A percentile compares a stretch with the other conserved stretches of the same genome.
phyloP scores from a whole-genome alignment of 2,797 vertebrate genomes.

The Anabacerthia variegaticeps region DNA sequence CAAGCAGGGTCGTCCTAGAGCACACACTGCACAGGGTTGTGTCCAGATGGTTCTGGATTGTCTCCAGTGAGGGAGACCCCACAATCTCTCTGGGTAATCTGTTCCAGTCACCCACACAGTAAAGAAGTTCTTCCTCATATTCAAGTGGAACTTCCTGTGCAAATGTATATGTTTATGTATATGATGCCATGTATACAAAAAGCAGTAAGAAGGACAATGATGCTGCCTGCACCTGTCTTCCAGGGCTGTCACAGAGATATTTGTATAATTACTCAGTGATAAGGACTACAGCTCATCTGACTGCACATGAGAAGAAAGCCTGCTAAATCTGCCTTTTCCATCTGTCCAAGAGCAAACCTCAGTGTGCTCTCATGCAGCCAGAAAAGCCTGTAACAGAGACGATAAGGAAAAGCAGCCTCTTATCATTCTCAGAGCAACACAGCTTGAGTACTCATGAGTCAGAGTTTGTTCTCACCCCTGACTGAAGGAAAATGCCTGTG shows the following conservation, averaged over 20 bases:
- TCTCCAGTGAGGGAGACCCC: background rate
- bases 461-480: background rate
- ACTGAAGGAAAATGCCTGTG: background rate
- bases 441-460: background rate
- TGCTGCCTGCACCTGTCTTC: background rate
- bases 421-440: background rate
- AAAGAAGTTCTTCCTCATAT: background rate
- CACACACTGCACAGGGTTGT: background rate
- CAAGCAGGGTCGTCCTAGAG: background rate
- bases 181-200: background rate
- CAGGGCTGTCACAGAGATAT: background rate
- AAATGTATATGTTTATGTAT: background rate
- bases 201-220: background rate
- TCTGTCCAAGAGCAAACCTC: background rate
- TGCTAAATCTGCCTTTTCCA: background rate
- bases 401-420: conserved; percentile 10
- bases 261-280: background rate
- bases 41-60: background rate
- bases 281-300: background rate
- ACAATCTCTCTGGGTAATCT: background rate
- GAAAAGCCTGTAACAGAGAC: background rate
- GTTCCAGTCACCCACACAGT: background rate
- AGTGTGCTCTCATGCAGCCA: background rate
- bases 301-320: background rate
- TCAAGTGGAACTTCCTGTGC: background rate